Base-by-base conservation (phyloP, 2,888 invertebrate genomes). In the Chalcis sispes region DNA sequence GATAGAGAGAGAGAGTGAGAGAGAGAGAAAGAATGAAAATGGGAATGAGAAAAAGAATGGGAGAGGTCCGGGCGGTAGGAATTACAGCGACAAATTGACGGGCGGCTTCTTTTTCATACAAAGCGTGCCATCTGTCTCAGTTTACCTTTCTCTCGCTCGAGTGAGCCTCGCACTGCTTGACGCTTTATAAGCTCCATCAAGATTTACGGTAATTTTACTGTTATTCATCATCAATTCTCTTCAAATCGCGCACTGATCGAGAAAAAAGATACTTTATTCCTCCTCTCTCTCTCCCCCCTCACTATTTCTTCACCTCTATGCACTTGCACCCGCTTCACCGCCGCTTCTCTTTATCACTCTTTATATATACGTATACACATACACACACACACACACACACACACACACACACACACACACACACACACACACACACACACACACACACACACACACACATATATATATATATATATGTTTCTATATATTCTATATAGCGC, bases 41-140 rank as follows among this genome's bases (percentile, higher is more conserved):
- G 27, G 48, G 52, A 40, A 10, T 13, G 42, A 62, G 36, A 59
- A 32, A 32, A 48, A 48, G 23, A 40, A 10, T 4, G 15, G 13
- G n/a, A 27, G 36, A 66, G 32, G 32, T 42, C 8, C 20, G 36
- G 42, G 50, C 54, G 56, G 58, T 10, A 48, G 42, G 58, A 72
- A 65, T 72, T 65, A 72, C 72, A 73, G 66, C 56, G 75, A 70
- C 75, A 69, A 75, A 75, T 70, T 70, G 70, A 75, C 64, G 70
- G 27, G 75, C 70, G 75, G 64, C 70, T 62, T 75, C 56, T 64
- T 74, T 67, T 54, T 50, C 40, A 29, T 52, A 62, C 67, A 62
- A 69, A 69, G 56, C 67, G 29, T 15, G 48, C 42, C 65, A 71
- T 65, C 59, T n/a, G 59, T 71, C 66, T 70, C 70, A 46, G 66